A percentile compares a stretch with the other conserved stretches of the same genome.
phyloP scores from a whole-genome alignment of 2,888 invertebrate species.

The Meliscaeva auricollis region DNA sequence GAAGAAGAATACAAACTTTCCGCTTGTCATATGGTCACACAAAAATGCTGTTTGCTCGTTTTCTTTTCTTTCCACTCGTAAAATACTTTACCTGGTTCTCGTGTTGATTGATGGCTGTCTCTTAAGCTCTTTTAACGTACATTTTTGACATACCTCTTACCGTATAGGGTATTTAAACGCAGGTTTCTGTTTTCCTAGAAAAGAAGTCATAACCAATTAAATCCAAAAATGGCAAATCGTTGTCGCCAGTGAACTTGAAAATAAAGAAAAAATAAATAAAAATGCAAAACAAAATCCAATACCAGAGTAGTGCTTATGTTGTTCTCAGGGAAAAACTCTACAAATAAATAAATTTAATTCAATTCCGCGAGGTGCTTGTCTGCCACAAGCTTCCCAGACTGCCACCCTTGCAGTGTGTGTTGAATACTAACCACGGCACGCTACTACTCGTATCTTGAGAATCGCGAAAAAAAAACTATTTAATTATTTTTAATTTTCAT shows the following conservation, averaged over 20 bases:
- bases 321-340: conserved; percentile 35
- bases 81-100: conserved; percentile 11
- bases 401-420: conserved; percentile 65
- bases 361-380: conserved; percentile 44
- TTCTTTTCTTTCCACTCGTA: conserved; percentile 27
- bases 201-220: conserved; percentile 53
- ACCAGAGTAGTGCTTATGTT: conserved; percentile 25
- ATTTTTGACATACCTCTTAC: conserved; percentile 10
- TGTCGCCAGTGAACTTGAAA: conserved; percentile 65
- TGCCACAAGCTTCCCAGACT: conserved; percentile 25
- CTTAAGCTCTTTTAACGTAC: conserved; percentile 14
- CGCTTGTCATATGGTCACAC: conserved; percentile 46
- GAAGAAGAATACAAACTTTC: conserved; percentile 23
- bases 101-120: conserved; percentile 38
- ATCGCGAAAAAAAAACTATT: conserved; percentile 38
- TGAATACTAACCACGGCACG: conserved; percentile 63
- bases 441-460: conserved; percentile 35
- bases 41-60: conserved; percentile 6
- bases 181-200: conserved; percentile 3
- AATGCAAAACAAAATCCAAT: conserved; percentile 39
- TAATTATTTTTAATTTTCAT: conserved; percentile 60
- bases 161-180: conserved; percentile 25
- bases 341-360: conserved; percentile 40
- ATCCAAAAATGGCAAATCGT: conserved; percentile 51
- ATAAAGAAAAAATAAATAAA: conserved; percentile 2